Percentiles rank a stretch among this genome's conserved stretches.
Conservation (phyloP, 2,888 invertebrate species). For the Platycheirus rosarum region DNA sequence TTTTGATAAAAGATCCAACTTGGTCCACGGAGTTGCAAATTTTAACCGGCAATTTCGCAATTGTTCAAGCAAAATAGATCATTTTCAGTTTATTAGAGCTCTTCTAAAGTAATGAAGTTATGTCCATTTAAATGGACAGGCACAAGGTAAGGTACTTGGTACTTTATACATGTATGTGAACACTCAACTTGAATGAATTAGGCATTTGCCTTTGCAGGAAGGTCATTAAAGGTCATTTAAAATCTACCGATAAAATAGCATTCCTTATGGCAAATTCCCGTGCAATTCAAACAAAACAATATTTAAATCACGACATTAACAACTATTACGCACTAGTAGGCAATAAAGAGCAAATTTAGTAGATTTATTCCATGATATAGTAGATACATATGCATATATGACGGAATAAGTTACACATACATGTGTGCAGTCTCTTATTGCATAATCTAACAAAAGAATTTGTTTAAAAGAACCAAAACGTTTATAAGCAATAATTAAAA, state of each 20-base stretch:
- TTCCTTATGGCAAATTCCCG: neutral
- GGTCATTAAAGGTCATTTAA: constrained; percentile 67
- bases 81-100: no score
- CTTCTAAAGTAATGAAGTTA: no score
- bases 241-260: constrained; percentile 18
- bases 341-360: no score
- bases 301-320: neutral
- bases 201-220: constrained; percentile 45
- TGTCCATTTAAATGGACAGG: no score
- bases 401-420: neutral
- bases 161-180: neutral
- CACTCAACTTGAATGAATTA: neutral
- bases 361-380: no score
- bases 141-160: no score
- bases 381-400: neutral
- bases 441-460: neutral
- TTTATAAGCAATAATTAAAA: neutral
- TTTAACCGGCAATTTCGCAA: no score
- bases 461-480: neutral
- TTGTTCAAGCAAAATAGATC: no score
- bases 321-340: neutral
- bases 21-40: no score
- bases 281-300: neutral
- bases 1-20: no score
- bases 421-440: no score